A percentile compares a stretch with the other conserved stretches of the same genome.
Evolutionary conservation across 2,888 invertebrate genomes (phyloP).

Genomic region (Conomelus anceps): DNA sequence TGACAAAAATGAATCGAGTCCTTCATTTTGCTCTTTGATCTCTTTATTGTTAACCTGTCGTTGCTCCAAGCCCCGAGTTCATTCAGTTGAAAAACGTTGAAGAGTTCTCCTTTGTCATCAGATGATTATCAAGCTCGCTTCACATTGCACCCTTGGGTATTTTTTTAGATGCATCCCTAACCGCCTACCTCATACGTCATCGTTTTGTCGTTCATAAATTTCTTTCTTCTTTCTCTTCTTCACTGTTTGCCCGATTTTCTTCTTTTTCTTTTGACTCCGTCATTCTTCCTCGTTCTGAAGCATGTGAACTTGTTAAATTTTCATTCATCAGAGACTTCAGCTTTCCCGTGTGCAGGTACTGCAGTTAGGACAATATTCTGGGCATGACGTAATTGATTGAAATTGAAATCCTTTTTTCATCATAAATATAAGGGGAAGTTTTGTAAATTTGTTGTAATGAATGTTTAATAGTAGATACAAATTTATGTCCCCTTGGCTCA

Average conservation of each 20-base stretch:
- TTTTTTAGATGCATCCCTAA: neutral
- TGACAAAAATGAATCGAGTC: neutral
- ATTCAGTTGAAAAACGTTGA: neutral
- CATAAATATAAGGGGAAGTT: too few relatives aligned
- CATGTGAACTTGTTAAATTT: neutral
- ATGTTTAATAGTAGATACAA: too few relatives aligned
- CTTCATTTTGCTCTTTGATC: neutral
- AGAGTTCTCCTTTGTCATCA: neutral
- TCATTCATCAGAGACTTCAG: neutral
- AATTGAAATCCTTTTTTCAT: too few relatives aligned
- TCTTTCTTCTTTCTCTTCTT: too few relatives aligned
- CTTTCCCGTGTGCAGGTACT: neutral
- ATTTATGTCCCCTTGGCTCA: too few relatives aligned
- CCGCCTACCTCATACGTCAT: neutral
- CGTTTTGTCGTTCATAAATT: too few relatives aligned
- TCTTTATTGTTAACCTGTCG: neutral
- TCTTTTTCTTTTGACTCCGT: neutral
- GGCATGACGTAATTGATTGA: too few relatives aligned
- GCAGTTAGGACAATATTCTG: too few relatives aligned
- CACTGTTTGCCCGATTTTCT: too few relatives aligned
- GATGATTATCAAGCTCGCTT: too few relatives aligned
- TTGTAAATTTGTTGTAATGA: too few relatives aligned
- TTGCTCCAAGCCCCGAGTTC: neutral
- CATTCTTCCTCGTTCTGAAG: neutral
- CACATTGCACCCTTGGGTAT: neutral